phyloP scores from a whole-genome alignment of 2,113 vertebrate species.

The Vimba vimba region DNA sequence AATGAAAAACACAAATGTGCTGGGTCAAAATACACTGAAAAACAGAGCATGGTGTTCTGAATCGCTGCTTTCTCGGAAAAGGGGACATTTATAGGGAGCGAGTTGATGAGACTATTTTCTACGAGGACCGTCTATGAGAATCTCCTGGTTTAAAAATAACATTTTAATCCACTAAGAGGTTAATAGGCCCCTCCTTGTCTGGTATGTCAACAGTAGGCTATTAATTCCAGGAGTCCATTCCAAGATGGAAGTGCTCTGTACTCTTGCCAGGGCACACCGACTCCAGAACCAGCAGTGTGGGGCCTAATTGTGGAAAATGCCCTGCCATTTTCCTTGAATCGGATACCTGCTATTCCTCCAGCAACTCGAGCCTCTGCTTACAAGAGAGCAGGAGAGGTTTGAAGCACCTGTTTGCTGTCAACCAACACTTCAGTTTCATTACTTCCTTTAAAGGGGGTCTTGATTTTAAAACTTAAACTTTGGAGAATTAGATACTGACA shows the following conservation, averaged over 20 bases:
- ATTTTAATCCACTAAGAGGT: conserved; percentile 58
- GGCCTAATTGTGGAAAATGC: conserved; percentile 57
- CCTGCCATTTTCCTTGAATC: conserved; percentile 51
- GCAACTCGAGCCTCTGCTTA: conserved; percentile 43
- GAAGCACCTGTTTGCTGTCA: conserved; percentile 58
- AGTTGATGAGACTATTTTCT: background rate
- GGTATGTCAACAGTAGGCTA: conserved; percentile 59
- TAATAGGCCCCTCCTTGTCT: conserved; percentile 51
- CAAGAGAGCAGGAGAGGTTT: conserved; percentile 39
- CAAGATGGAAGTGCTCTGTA: conserved; percentile 38
- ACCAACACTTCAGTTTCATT: conserved; percentile 38
- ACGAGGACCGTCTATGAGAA: conserved; percentile 3
- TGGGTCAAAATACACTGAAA: background rate
- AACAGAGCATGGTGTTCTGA: conserved; percentile 11
- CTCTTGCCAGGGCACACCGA: conserved; percentile 33
- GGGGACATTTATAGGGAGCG: background rate
- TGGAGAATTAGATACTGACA: background rate
- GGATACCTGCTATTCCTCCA: conserved; percentile 51
- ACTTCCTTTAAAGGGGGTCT: conserved; percentile 17
- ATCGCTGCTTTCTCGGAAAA: conserved; percentile 13
- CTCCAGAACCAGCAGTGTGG: conserved; percentile 37
- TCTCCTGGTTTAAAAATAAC: conserved; percentile 58
- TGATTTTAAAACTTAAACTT: background rate
- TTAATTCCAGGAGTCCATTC: conserved; percentile 54
- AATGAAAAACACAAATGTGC: conserved; percentile 1